phyloP scores from a whole-genome alignment of 2,888 invertebrate genomes.

The Pantelozetes paolii region DNA sequence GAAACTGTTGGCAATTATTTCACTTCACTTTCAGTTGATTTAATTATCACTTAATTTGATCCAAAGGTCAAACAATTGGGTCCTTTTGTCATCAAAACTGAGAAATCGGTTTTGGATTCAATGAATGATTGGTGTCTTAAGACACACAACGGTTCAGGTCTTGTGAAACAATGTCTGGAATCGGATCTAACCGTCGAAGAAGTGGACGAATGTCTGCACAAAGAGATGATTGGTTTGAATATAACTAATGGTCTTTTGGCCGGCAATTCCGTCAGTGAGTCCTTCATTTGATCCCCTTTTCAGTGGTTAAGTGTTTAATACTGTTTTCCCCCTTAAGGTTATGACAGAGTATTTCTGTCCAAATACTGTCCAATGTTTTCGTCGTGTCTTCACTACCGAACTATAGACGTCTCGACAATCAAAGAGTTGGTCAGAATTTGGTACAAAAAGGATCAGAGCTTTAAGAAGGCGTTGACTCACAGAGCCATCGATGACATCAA shows the following conservation, averaged over 20 bases:
- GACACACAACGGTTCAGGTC: constrained; percentile 63
- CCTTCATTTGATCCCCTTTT: neutral
- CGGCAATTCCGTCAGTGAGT: constrained; percentile 66
- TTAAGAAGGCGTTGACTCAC: constrained; percentile 63
- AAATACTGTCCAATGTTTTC: constrained; percentile 76
- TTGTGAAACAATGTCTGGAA: constrained; percentile 38
- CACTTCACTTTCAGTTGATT: neutral
- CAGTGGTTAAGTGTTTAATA: neutral
- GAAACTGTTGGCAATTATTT: constrained; percentile 54
- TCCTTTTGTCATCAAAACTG: constrained; percentile 41
- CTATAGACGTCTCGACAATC: constrained; percentile 84
- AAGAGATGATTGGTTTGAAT: constrained; percentile 30
- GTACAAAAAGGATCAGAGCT: constrained; percentile 61
- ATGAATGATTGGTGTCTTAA: constrained; percentile 82
- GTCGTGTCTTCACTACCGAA: constrained; percentile 79
- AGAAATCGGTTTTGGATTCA: constrained; percentile 61
- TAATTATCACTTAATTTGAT: neutral
- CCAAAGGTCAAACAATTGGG: constrained; percentile 39
- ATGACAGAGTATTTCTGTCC: constrained; percentile 74
- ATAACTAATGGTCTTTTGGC: constrained; percentile 58
- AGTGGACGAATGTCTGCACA: constrained; percentile 36
- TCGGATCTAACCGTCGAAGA: constrained; percentile 42
- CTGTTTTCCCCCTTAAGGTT: constrained; percentile 59
- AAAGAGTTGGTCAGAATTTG: constrained; percentile 67
- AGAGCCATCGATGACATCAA: constrained; percentile 60